phyloP scores from a whole-genome alignment of 2,888 invertebrate species.

The Melinaea marsaeus region DNA sequence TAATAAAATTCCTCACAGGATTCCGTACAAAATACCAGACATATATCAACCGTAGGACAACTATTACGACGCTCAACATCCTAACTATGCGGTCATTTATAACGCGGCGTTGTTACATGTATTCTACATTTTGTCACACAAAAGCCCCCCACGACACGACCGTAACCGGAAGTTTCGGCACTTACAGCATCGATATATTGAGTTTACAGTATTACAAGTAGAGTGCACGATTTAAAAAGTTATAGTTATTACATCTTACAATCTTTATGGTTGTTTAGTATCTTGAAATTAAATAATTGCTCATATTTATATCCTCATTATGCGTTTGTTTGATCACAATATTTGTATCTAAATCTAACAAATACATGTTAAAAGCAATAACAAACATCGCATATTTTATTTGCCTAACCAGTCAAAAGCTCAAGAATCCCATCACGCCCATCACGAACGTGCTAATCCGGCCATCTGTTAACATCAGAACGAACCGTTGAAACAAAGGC shows the following conservation, averaged over 20 bases:
- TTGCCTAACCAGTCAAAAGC: constrained; percentile 21
- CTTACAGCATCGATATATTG: not conserved
- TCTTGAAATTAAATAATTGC: no score
- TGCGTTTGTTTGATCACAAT: not conserved
- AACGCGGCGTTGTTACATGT: constrained; percentile 8
- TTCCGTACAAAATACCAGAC: constrained; percentile 3
- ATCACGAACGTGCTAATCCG: constrained; percentile 67
- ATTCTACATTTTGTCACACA: constrained; percentile 9
- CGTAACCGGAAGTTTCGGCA: constrained; percentile 1
- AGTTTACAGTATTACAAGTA: not conserved
- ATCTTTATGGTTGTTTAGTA: no score
- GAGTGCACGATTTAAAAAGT: no score
- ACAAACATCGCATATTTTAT: constrained; percentile 5
- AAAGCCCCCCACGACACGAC: constrained; percentile 12
- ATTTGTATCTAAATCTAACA: not conserved
- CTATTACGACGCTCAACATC: constrained; percentile 9
- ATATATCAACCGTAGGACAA: constrained; percentile 8
- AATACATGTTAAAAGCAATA: constrained; percentile 1
- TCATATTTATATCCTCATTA: no score
- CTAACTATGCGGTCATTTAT: constrained; percentile 16
- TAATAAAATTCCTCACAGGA: not conserved
- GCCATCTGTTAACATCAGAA: constrained; percentile 72
- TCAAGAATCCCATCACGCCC: constrained; percentile 43
- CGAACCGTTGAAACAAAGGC: constrained; percentile 76
- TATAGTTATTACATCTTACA: no score